Percentiles rank a stretch among this genome's conserved stretches.
Evolutionary conservation across 2,888 invertebrate species (phyloP).

Genomic region (Tenodera sinensis): DNA sequence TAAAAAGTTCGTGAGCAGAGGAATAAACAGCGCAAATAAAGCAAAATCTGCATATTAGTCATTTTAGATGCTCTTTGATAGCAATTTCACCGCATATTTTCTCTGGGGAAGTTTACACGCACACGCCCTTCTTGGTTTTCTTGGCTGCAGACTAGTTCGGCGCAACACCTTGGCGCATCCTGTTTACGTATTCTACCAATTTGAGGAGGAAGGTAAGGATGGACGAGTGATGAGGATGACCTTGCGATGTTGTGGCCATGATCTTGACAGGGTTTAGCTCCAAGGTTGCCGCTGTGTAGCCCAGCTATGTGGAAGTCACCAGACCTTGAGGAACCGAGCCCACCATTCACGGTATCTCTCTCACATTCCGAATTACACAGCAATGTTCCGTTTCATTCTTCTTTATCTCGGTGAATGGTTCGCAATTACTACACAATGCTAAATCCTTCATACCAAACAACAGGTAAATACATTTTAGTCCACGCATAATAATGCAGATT

Average conservation of each 20-base stretch:
- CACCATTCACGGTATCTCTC: not conserved
- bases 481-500: too few relatives aligned
- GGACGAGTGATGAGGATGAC: not conserved
- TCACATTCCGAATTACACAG: not conserved
- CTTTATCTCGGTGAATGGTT: not conserved
- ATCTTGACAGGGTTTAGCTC: not conserved
- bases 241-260: not conserved
- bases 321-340: not conserved
- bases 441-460: too few relatives aligned
- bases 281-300: not conserved
- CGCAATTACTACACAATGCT: not conserved
- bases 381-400: not conserved
- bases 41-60: too few relatives aligned
- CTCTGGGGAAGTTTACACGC: too few relatives aligned
- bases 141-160: not conserved
- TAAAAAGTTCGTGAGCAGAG: too few relatives aligned
- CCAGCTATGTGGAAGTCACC: not conserved
- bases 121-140: too few relatives aligned
- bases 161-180: not conserved
- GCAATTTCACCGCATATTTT: too few relatives aligned
- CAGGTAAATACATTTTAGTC: too few relatives aligned
- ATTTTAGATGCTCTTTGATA: too few relatives aligned
- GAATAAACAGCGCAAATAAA: too few relatives aligned
- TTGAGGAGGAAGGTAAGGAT: not conserved
- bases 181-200: not conserved